These are phyloP conservation scores for Nasonia oneida DNA, from an alignment of 2,888 invertebrate species.

Conservation along the genomic window DNA sequence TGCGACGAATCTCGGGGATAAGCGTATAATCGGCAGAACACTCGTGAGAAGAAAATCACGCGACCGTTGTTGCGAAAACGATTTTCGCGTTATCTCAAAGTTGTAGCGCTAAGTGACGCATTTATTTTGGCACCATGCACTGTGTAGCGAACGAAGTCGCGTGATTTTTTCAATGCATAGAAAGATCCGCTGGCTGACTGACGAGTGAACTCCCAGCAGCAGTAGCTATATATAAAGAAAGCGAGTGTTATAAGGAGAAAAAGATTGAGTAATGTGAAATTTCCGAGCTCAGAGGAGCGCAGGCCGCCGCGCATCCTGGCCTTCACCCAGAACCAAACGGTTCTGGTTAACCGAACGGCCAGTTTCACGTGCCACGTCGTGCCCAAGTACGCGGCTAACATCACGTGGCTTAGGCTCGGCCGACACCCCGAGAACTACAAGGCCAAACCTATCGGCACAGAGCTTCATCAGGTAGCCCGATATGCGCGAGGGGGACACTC, in stretches of 20 bases:
- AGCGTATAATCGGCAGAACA: too few relatives aligned
- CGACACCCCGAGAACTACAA: conserved; percentile 72
- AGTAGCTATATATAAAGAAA: too few relatives aligned
- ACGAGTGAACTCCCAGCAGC: not conserved
- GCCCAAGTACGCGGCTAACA: conserved; percentile 90
- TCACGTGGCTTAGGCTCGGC: conserved; percentile 87
- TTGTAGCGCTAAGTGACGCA: not conserved
- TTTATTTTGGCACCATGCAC: not conserved
- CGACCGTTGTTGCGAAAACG: too few relatives aligned
- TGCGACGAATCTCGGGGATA: too few relatives aligned
- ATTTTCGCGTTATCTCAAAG: not conserved
- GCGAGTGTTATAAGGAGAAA: not conserved
- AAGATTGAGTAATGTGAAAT: conserved; percentile 24
- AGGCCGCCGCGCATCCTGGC: conserved; percentile 92
- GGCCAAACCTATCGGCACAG: conserved; percentile 76
- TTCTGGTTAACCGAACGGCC: conserved; percentile 86
- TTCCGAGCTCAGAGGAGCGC: conserved; percentile 80
- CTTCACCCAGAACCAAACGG: conserved; percentile 91
- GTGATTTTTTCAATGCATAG: not conserved
- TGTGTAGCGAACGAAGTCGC: not conserved
- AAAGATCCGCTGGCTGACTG: not conserved
- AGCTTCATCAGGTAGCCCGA: conserved; percentile 78
- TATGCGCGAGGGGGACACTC: not conserved
- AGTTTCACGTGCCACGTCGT: conserved; percentile 87
- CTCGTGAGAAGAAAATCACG: not conserved